A percentile compares a stretch with the other conserved stretches of the same genome.
Evolutionary conservation across 2,797 vertebrate species (phyloP).

Genomic region (Podarcis siculus): DNA sequence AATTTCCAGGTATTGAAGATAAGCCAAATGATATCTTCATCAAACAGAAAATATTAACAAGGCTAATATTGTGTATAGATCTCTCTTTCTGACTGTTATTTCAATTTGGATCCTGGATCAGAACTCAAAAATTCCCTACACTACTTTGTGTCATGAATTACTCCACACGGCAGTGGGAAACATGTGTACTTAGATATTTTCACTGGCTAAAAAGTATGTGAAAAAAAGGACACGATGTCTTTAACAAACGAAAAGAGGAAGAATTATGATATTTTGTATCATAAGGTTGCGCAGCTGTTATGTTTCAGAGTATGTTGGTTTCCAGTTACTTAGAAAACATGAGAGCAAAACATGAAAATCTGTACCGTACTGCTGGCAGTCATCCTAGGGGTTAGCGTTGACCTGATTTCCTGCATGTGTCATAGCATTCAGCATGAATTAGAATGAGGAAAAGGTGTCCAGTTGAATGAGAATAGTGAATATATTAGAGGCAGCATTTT

Average conservation of each 20-base stretch:
- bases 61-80: not conserved
- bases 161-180: not conserved
- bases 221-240: not conserved
- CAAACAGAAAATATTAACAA: not conserved
- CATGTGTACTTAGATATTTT: not conserved
- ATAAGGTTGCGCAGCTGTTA: not conserved
- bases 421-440: not conserved
- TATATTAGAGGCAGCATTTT: not conserved
- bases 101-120: not conserved
- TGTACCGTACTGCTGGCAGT: not conserved
- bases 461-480: not conserved
- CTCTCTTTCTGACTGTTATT: not conserved
- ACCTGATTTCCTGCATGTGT: not conserved
- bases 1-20: not conserved
- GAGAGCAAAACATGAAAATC: not conserved
- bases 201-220: constrained; percentile 13
- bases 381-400: not conserved
- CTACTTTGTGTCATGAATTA: not conserved
- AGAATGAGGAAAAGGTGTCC: not conserved
- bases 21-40: not conserved
- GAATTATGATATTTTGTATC: fast-evolving
- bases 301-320: constrained; percentile 6
- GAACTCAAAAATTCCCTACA: not conserved
- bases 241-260: not conserved
- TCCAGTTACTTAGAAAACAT: not conserved